Evolutionary conservation across 2,113 vertebrate species (phyloP), one percentile per base, ranked within the genome.

Genomic region (Passer montanus): DNA sequence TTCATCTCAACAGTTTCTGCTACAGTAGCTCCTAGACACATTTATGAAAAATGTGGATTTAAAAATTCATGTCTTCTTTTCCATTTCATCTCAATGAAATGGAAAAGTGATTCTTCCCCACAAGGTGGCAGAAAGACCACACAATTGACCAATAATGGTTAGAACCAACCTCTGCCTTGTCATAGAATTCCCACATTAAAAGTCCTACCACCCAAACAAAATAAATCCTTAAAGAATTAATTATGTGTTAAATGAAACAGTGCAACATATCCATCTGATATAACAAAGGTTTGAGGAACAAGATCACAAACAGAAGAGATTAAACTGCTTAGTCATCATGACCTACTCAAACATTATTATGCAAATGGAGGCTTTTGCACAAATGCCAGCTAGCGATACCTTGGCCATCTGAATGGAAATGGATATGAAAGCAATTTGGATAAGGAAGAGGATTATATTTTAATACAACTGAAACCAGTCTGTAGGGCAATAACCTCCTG

Each of bases 71-170:
- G 15, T 35, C 39, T 18, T 76, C 39, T 79, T 88, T 88, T 72
- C 23, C 0, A 37, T 87, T 87, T 89, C 66, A 33, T 84, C 78
- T 79, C 50, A 84, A 55, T n/a, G n/a, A n/a, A n/a, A n/a, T n/a
- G n/a, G n/a, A n/a, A n/a, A n/a, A 91, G 75, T 89, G 75, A 96
- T 72, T 80, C 77, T 93, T 97, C 91, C 96, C 97, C 97, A 97
- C 97, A 96, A 97, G 97, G 96, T 97, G 97, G 97, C 97, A 97
- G 97, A 97, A 97, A 95, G 96, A 97, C 83, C 96, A 95, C 97
- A 93, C 80, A 53, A 28, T 97, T 90, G 85, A 88, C 84, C 94
- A 93, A 67, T 50, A 84, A 90, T 13, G 70, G 59, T 56, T 88
- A 0, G 35, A 89, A 37, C 53, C 60, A 95, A 85, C 30, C 11